These are phyloP conservation scores for Disparrhopalites patrizii DNA, from an alignment of 2,888 invertebrate genomes.

Conservation along the genomic window DNA sequence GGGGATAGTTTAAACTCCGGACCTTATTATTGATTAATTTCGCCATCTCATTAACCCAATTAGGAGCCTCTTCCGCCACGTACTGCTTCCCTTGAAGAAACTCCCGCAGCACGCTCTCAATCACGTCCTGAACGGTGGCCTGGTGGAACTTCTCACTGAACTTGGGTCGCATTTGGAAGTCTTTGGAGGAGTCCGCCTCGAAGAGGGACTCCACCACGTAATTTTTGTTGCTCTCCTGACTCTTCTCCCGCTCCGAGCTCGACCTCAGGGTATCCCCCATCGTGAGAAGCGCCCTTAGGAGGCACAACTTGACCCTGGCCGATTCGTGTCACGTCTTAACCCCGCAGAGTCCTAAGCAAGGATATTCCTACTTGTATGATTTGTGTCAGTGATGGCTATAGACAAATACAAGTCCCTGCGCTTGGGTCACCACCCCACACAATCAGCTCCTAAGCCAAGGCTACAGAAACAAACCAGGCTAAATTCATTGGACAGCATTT, in stretches of 20 bases:
- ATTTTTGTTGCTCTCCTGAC: conserved; percentile 33
- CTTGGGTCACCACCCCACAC: too few species aligned
- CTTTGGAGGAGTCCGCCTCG: conserved; percentile 32
- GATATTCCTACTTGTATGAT: too few species aligned
- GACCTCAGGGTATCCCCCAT: conserved; percentile 25
- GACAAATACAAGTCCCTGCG: too few species aligned
- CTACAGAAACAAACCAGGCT: too few species aligned
- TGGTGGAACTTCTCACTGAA: conserved; percentile 41
- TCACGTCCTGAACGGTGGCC: conserved; percentile 34
- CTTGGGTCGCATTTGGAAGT: conserved; percentile 43
- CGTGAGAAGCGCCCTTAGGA: too few species aligned
- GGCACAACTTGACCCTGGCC: too few species aligned
- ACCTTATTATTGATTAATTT: conserved; percentile 35
- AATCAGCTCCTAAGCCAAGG: too few species aligned
- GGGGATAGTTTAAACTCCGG: conserved; percentile 40
- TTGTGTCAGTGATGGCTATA: too few species aligned
- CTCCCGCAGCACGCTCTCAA: conserved; percentile 38
- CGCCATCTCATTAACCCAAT: conserved; percentile 38
- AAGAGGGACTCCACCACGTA: conserved; percentile 1
- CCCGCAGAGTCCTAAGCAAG: too few species aligned
- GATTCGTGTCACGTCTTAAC: too few species aligned
- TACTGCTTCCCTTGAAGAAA: conserved; percentile 38
- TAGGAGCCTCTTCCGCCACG: conserved; percentile 36
- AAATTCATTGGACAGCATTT: too few species aligned
- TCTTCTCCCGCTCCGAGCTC: conserved; percentile 39